Evolutionary conservation across 2,888 invertebrate species (phyloP), one percentile per base, ranked within the genome.

Genomic region (Cinara cedri): DNA sequence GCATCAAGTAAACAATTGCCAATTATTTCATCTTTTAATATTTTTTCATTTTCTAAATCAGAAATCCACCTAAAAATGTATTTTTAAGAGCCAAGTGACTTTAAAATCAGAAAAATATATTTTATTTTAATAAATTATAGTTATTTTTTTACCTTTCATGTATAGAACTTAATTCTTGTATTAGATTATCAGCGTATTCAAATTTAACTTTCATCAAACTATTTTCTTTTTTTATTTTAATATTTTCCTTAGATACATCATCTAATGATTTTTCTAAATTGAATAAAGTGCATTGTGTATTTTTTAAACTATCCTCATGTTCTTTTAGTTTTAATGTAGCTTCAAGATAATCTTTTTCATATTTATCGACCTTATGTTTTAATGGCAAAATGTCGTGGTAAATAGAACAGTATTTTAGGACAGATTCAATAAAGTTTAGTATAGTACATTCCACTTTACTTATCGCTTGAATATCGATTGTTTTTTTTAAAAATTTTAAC

Each of bases 401-500:
- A 0, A 96, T 94, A 2, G 92, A 91, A 84, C 94, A 96, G 86
- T 96, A 97, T 16, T 91, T 93, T 80, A 96, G 87, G 0, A 96
- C 95, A 13, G 96, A 96, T 54, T 89, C 89, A 0, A 96, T 93
- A 85, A 95, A 95, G 85, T 91, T 93, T 13, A 95, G 88, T 13
- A 97, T 87, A 10, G 95, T 95, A 81, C 90, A 92, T 82, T 96
- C 96, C 65, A 96, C 96, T 85, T 91, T 90, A 84, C 95, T 95
- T 82, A 96, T 92, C 34, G 87, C 87, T 82, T 91, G 90, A 94
- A 94, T 93, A 65, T 93, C 93, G 42, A 95, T 85, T 10, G 57
- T 78, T 70, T 78, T 78, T 34, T 78, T 78, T 4, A 78, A 21
- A 34, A 68, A 60, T 51, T 78, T 78, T 14, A 78, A 13, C 16